Evolutionary conservation across 2,888 invertebrate genomes (phyloP).

Genomic region (Lypha dubia): DNA sequence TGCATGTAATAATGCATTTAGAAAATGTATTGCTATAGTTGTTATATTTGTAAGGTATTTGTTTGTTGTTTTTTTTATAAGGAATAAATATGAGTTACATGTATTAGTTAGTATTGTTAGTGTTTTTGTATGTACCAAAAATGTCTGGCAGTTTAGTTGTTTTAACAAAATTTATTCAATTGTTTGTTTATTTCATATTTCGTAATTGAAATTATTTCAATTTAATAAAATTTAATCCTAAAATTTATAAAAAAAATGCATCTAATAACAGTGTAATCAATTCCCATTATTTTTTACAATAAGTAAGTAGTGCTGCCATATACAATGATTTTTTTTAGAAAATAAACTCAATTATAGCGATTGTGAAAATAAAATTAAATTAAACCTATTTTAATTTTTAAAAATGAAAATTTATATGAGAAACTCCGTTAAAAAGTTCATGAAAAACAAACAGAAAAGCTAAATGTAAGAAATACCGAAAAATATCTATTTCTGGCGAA

Average conservation of each 20-base stretch:
- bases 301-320: no score
- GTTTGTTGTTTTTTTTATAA: conserved; percentile 6
- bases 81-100: conserved; percentile 37
- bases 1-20: conserved; percentile 7
- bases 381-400: background rate
- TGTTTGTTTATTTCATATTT: background rate
- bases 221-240: background rate
- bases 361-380: background rate
- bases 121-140: conserved; percentile 60
- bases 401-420: background rate
- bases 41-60: conserved; percentile 11
- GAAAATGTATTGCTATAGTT: conserved; percentile 57
- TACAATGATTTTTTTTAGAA: no score
- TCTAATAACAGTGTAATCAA: no score
- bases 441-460: no score
- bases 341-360: background rate
- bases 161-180: background rate
- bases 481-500: no score
- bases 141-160: conserved; percentile 65
- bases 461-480: no score
- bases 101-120: conserved; percentile 33
- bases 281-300: no score
- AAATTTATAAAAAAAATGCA: background rate
- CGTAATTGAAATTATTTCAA: background rate
- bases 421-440: no score